Evolutionary conservation across 2,888 invertebrate genomes (phyloP).

Genomic region (Trissoscelio sp.): DNA sequence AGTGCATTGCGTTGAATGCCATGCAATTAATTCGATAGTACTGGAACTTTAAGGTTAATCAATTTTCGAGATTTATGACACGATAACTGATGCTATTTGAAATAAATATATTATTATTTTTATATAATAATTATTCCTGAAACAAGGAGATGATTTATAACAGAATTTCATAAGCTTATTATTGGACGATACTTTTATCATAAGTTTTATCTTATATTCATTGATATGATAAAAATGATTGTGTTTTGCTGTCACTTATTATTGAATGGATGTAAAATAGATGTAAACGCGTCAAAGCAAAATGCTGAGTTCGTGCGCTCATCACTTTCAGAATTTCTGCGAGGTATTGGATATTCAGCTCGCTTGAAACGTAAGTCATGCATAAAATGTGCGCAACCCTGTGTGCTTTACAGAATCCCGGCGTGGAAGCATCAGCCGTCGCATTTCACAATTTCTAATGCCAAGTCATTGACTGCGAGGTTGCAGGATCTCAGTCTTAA

Average conservation of each 20-base stretch:
- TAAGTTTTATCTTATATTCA: neutral
- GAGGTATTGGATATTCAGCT: conserved; percentile 18
- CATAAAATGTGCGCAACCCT: conserved; percentile 47
- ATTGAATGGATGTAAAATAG: conserved; percentile 7
- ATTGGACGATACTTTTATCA: neutral
- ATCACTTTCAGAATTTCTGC: conserved; percentile 56
- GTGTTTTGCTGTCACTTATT: conserved; percentile 1
- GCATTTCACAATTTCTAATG: conserved; percentile 66
- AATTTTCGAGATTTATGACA: conserved; percentile 25
- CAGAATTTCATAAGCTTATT: neutral
- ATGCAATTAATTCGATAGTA: conserved; percentile 31
- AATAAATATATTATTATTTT: neutral
- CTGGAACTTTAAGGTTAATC: conserved; percentile 26
- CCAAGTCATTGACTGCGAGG: conserved; percentile 61
- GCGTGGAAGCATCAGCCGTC: conserved; percentile 51
- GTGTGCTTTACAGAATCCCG: conserved; percentile 40
- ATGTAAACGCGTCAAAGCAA: conserved; percentile 18
- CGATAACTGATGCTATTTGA: neutral
- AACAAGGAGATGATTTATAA: too few relatives aligned
- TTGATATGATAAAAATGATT: neutral
- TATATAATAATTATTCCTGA: too few relatives aligned
- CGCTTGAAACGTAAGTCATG: conserved; percentile 40
- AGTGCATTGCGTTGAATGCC: neutral
- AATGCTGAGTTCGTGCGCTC: conserved; percentile 57
- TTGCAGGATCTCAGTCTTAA: conserved; percentile 36